Evolutionary conservation across 2,113 vertebrate species (phyloP).

Genomic region (Halcyon senegalensis): DNA sequence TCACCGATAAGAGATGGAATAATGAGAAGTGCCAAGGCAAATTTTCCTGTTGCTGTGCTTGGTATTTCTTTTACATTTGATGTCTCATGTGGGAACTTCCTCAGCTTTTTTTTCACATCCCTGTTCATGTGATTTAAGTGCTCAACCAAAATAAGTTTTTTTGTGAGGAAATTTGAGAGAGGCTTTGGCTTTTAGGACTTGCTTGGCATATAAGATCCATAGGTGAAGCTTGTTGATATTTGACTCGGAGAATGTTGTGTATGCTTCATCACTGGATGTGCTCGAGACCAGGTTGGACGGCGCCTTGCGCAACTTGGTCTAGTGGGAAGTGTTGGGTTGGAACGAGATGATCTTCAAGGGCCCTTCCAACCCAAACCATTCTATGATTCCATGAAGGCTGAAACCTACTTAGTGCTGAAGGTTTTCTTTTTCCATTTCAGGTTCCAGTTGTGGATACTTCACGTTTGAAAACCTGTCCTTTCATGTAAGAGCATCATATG

Average conservation of each 20-base stretch:
- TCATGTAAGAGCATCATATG: neutral
- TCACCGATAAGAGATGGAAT: neutral
- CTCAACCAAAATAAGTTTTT: neutral
- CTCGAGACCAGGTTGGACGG: too few species aligned
- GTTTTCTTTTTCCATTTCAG: neutral
- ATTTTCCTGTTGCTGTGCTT: neutral
- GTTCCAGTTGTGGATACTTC: neutral
- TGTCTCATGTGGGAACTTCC: neutral
- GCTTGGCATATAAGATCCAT: neutral
- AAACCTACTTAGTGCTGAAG: neutral
- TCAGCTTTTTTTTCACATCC: neutral
- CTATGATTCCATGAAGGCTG: neutral
- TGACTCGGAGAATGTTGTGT: neutral
- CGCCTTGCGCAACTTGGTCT: too few species aligned
- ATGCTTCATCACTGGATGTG: too few species aligned
- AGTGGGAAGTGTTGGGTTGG: too few species aligned
- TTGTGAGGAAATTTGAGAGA: neutral
- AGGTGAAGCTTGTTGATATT: neutral
- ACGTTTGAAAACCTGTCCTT: neutral
- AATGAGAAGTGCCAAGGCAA: neutral
- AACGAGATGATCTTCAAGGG: too few species aligned
- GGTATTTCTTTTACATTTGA: neutral
- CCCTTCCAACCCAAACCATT: too few species aligned
- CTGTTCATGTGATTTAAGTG: neutral
- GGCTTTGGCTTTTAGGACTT: neutral